Conservation (phyloP, 2,113 vertebrate species). For the Panthera uncia region DNA sequence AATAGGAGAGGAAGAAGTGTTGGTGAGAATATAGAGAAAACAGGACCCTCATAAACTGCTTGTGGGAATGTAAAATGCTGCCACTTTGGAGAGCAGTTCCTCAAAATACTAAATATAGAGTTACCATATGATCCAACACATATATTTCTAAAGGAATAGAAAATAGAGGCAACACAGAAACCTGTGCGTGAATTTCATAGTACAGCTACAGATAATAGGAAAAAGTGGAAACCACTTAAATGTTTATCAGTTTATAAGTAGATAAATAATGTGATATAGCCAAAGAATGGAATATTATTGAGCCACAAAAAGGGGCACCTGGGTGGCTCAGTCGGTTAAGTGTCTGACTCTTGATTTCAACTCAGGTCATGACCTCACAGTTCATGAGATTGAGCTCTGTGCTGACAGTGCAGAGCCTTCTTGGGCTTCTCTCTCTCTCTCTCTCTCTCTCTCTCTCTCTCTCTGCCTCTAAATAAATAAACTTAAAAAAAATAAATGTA, state of each 20-base stretch:
- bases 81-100: neutral
- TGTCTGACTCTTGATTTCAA: no score
- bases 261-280: neutral
- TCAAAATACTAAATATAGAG: neutral
- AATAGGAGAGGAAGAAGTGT: neutral
- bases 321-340: no score
- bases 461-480: no score
- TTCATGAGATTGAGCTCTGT: no score
- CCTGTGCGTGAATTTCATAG: neutral
- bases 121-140: neutral
- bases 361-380: no score
- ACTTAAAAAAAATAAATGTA: neutral
- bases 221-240: neutral
- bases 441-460: no score
- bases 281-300: neutral
- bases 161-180: neutral
- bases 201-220: neutral
- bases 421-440: no score
- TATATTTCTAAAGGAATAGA: neutral
- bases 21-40: neutral
- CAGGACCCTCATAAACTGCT: neutral
- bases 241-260: neutral
- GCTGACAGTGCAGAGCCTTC: no score
- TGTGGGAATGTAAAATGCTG: neutral
- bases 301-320: neutral